A percentile compares a stretch with the other conserved stretches of the same genome.
These are phyloP conservation scores for Condylura cristata DNA, from an alignment of 2,113 vertebrate species.

Conservation along the genomic window DNA sequence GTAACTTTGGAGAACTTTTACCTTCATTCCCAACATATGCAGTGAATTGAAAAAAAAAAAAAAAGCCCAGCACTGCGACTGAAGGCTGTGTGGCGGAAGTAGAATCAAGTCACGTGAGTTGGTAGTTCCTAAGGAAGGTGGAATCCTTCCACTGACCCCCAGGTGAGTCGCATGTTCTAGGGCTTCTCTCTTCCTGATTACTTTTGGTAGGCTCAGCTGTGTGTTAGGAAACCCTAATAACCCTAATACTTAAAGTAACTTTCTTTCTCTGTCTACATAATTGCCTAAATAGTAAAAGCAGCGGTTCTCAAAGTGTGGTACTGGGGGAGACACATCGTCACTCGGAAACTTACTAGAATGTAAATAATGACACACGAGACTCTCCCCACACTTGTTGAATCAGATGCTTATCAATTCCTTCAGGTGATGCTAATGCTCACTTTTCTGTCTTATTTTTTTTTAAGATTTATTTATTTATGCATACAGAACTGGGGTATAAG, in stretches of 20 bases:
- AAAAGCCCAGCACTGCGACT: not conserved
- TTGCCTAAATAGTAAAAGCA: not conserved
- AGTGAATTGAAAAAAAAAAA: slow-evolving; percentile 36
- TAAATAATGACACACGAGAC: not conserved
- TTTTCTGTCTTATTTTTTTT: too few species aligned
- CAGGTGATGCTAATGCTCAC: not conserved
- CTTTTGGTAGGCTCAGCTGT: not conserved
- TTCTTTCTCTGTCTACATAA: not conserved
- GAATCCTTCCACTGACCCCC: not conserved
- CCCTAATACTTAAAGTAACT: not conserved
- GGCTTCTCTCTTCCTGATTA: not conserved
- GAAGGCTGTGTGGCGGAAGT: not conserved
- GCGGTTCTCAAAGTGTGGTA: not conserved
- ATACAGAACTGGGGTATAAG: too few species aligned
- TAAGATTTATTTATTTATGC: too few species aligned
- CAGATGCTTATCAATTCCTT: not conserved
- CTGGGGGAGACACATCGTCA: not conserved
- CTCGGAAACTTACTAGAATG: not conserved
- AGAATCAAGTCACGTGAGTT: not conserved
- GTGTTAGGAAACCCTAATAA: not conserved
- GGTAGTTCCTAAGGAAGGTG: too few species aligned
- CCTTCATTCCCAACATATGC: not conserved
- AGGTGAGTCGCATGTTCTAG: not conserved
- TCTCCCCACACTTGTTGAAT: not conserved
- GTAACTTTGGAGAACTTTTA: not conserved